Base-by-base conservation (phyloP, 2,888 invertebrate species). In the Patella ulyssiponensis region DNA sequence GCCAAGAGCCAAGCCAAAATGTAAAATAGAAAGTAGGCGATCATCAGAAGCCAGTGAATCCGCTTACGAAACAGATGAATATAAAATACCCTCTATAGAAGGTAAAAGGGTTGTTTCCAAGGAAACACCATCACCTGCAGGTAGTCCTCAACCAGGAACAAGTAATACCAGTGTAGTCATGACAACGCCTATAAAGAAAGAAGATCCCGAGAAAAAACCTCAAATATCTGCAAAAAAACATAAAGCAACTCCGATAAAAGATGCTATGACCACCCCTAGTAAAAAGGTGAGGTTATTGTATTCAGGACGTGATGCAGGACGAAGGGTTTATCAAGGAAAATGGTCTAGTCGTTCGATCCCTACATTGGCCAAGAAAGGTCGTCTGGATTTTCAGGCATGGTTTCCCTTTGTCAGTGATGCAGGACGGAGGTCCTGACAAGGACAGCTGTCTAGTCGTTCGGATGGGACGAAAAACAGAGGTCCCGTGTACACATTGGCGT, bases 81-180 rank as follows among this genome's bases (percentile, higher is more conserved):
- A 51, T 23, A 52, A 27, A 20, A n/a, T 77, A 33, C 80, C 80
- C 51, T 80, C 82, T 33, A 78, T 83, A 20, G 84, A 84, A 71
- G 84, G 84, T 12, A 84, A 84, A 75, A 75, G 84, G 54, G 84
- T 84, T 17, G 80, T 79, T 1, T 75, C 82, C 33, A 83, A 83
- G 54, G 83, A 83, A 76, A 78, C 79, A 1, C 69, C 58, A 15
- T 70, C 78, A n/a, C 69, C 56, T 17, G 23, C 17, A 17, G 12
- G 69, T 27, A 54, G 44, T 51, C 71, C 71, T 71, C 11, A 15
- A 71, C 64, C 64, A 20, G 64, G 64, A 23, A 20, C 64, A 2
- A 64, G 64, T 64, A 64, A 27, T 23, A 33, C 23, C 1, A 14
- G 44, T 52, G 51, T 20, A 15, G n/a, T 14, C 52, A 72, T 53